Evolutionary conservation across 2,888 invertebrate species (phyloP), one percentile per base, ranked within the genome.

Genomic region (Lochmaea crataegi): DNA sequence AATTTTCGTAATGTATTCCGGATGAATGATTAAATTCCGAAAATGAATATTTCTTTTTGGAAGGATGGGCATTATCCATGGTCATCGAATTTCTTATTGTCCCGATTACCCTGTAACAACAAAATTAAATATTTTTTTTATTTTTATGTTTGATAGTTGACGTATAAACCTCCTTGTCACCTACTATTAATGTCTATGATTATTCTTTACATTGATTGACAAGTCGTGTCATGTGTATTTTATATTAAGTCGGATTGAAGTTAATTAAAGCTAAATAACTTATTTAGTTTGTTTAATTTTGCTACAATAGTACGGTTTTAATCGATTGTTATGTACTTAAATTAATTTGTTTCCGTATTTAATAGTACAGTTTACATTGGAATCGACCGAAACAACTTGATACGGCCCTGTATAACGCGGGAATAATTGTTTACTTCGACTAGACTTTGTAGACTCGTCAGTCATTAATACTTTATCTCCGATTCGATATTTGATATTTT

Each of bases 391-490:
- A 57, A 57, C 57, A 57, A 57, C n/a, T 57, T 18, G 11, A 16
- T 57, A 57, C 26, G 57, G 57, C 18, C 57, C 57, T 57, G 57
- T 57, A n/a, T 16, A 57, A 16, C 18, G 26, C 26, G 60, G 60
- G 11, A 32, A 26, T 16, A 60, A 60, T 26, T 60, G 26, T 60
- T 22, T 57, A 57, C 57, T n/a, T 6, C 26, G 11, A 26, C 5
- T 57, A 14, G 57, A 57, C 26, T 26, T 57, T 57, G 26, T 18
- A 9, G 57, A 16, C 26, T 57, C 57, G 9, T 57, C 57, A 11
- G 60, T 60, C 38, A 60, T 14, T 57, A 57, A 18, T 26, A 57
- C 57, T 57, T 57, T 57, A 57, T 57, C 57, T 60, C 57, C 57
- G 22, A 57, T 16, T 18, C 2, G 18, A 57, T 11, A 57, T 26